Base-by-base conservation (phyloP, 23 tunicate species). In the Diplosoma virens region DNA sequence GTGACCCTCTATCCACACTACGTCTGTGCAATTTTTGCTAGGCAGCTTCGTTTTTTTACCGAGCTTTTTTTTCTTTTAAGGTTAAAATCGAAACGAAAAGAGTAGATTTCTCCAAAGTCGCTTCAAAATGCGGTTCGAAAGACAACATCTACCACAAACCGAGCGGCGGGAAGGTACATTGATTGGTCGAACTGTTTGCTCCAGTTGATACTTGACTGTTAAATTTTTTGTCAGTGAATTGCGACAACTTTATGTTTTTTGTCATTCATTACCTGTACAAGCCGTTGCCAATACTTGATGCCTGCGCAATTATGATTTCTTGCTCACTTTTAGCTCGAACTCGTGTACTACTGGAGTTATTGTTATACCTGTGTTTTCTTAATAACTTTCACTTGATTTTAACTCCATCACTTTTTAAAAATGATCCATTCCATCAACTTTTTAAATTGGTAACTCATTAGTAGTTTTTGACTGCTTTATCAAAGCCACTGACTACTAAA, bases 81-180 rank as follows among this genome's bases (percentile, higher is more conserved):
- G 67, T 24, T 16, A 66, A 63, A 25, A 63, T 75, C 14, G 27
- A 6, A 3, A 25, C 14, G 9, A 26, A 30, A 4, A 29, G 35
- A 4, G 3, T 4, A n/a, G 35, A 63, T 5, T 63, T 6, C 20
- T 11, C 6, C 4, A 30, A 30, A 6, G 70, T 63, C 7, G 30
- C 14, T 54, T 52, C 75, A 48, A 80, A 86, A 84, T 66, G 76
- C 3, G 90, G 86, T 14, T 84, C 89, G 4, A 58, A 69, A 5
- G 91, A 85, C 67, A 85, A 91, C 34, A 79, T 63, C 7, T 28
- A 58, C 0, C 84, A 83, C 35, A 67, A 73, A 0, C 85, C 90
- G 11, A 79, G 90, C 3, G 90, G 90, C 0, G 90, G 90, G 33
- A 69, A 84, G 59, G 88, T 83, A 25, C 32, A 18, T 4, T 55